phyloP scores from a whole-genome alignment of 2,888 invertebrate genomes.

The Tineola bisselliella region DNA sequence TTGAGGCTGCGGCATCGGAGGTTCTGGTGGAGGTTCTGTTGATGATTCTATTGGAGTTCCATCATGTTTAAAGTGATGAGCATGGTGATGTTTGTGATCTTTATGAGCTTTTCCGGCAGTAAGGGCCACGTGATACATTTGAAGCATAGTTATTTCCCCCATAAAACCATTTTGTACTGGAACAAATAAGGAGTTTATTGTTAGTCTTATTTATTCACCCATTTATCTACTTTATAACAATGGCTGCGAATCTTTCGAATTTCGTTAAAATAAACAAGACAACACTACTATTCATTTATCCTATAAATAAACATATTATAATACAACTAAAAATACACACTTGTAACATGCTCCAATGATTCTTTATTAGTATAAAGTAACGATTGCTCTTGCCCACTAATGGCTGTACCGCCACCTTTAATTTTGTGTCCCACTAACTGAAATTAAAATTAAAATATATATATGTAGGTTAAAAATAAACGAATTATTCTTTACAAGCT shows the following conservation, averaged over 20 bases:
- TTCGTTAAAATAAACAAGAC: no score
- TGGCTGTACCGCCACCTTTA: constrained; percentile 77
- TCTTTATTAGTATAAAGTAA: constrained; percentile 37
- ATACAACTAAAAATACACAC: constrained; percentile 28
- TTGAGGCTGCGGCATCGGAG: constrained; percentile 52
- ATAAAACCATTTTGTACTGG: constrained; percentile 73
- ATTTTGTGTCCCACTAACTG: constrained; percentile 82
- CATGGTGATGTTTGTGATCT: constrained; percentile 89
- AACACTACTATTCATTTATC: no score
- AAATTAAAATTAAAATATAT: constrained; percentile 22
- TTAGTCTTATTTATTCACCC: no score
- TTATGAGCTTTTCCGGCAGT: constrained; percentile 88
- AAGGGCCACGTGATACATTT: constrained; percentile 81
- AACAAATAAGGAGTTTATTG: constrained; percentile 21
- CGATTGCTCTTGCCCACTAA: constrained; percentile 79
- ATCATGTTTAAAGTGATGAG: constrained; percentile 80
- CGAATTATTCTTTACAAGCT: constrained; percentile 17
- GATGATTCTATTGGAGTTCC: constrained; percentile 71
- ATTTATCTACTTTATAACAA: no score
- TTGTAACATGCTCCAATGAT: constrained; percentile 31
- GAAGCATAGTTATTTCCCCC: constrained; percentile 83
- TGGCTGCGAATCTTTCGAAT: no score
- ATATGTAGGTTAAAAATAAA: neutral
- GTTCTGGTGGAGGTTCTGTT: constrained; percentile 64
- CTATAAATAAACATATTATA: neutral